Conservation (phyloP, 1,140 invertebrate species). For the Orussus abietinus region DNA sequence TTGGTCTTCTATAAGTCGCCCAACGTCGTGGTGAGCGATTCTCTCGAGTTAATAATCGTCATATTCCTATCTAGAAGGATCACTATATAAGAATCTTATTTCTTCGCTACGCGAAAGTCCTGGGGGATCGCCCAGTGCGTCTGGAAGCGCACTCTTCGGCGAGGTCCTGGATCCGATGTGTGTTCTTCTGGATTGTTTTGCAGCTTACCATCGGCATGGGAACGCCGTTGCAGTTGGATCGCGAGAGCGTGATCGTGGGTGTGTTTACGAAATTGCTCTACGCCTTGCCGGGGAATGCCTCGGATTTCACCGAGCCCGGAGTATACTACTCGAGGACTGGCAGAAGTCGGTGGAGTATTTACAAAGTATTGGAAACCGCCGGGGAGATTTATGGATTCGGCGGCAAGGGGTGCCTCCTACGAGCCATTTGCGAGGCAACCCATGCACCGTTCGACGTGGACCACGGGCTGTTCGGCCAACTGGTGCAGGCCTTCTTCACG, state of each 20-base stretch:
- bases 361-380: conserved; percentile 38
- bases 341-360: conserved; percentile 47
- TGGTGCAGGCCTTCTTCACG: conserved; percentile 51
- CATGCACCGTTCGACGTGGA: conserved; percentile 42
- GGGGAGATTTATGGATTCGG: conserved; percentile 40
- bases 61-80: too few species aligned
- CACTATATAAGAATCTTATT: too few species aligned
- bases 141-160: conserved; percentile 12
- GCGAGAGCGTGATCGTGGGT: conserved; percentile 61
- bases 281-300: conserved; percentile 57
- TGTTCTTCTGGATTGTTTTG: conserved; percentile 5
- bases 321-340: conserved; percentile 52
- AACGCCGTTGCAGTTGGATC: conserved; percentile 61
- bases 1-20: too few species aligned
- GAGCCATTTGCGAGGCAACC: conserved; percentile 51
- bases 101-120: too few species aligned
- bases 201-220: conserved; percentile 65
- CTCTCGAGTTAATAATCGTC: too few species aligned
- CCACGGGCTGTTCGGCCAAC: conserved; percentile 49
- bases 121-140: too few species aligned
- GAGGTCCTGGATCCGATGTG: conserved; percentile 3
- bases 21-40: too few species aligned
- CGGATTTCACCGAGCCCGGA: conserved; percentile 58
- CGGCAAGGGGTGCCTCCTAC: conserved; percentile 47
- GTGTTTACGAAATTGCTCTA: conserved; percentile 63